Percentiles rank a stretch among this genome's conserved stretches.
Evolutionary conservation across 2,113 vertebrate genomes (phyloP).

Genomic region (Alosa alosa): DNA sequence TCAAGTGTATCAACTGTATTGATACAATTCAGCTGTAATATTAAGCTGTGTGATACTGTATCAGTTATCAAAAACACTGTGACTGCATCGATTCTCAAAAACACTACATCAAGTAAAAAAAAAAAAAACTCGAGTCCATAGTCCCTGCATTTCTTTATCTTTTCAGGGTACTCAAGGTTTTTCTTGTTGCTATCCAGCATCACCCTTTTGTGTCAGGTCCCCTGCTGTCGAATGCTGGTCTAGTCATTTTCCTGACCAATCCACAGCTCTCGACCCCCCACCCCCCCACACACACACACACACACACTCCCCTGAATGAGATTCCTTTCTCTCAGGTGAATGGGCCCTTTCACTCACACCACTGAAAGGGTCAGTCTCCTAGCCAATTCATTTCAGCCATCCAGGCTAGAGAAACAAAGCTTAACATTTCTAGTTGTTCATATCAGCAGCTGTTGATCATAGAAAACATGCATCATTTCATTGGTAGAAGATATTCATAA

Average conservation of each 20-base stretch:
- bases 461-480: neutral
- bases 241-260: conserved; percentile 1
- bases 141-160: neutral
- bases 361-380: neutral
- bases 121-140: neutral
- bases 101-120: no score
- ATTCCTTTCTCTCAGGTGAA: conserved; percentile 14
- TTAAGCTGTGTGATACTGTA: no score
- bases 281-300: neutral
- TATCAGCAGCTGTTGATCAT: neutral
- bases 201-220: neutral
- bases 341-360: neutral
- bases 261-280: neutral
- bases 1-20: no score
- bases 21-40: no score
- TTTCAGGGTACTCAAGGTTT: neutral
- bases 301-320: neutral
- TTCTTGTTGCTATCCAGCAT: neutral
- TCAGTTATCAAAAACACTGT: no score
- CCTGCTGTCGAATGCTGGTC: neutral
- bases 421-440: no score
- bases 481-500: neutral
- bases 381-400: neutral
- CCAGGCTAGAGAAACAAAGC: neutral
- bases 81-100: no score